phyloP scores from a whole-genome alignment of 2,888 invertebrate species.

The Drosophila pegasa region DNA sequence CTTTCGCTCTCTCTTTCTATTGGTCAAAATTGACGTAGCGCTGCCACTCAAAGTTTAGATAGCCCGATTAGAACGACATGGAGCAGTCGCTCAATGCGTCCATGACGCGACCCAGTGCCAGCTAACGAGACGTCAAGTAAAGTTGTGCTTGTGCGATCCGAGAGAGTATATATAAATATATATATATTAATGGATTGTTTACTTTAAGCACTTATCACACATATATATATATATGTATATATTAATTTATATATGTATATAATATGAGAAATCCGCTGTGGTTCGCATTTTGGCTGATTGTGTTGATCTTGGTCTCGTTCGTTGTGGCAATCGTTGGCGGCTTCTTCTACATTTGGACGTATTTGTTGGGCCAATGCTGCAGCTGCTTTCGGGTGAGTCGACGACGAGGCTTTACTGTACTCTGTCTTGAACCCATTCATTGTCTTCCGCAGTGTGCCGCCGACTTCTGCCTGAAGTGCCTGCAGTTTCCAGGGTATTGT shows the following conservation, averaged over 20 bases:
- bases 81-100: constrained; percentile 6
- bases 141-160: constrained; percentile 19
- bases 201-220: constrained; percentile 3
- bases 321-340: constrained; percentile 35
- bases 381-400: constrained; percentile 41
- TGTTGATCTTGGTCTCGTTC: constrained; percentile 32
- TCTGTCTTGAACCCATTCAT: not conserved
- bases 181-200: not conserved
- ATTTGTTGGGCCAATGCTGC: constrained; percentile 44
- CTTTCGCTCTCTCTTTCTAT: not conserved
- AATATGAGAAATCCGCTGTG: constrained; percentile 47
- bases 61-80: constrained; percentile 13
- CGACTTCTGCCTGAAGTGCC: constrained; percentile 43
- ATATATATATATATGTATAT: constrained; percentile 2
- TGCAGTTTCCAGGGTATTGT: constrained; percentile 50
- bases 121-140: constrained; percentile 12
- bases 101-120: constrained; percentile 10
- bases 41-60: constrained; percentile 21
- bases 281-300: constrained; percentile 46
- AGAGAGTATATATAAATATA: not conserved
- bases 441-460: constrained; percentile 20
- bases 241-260: not conserved
- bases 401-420: not conserved
- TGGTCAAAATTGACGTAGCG: constrained; percentile 4
- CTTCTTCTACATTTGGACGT: constrained; percentile 35